Evolutionary conservation across 2,113 vertebrate genomes (phyloP).

Genomic region (Uropsilus gracilis): DNA sequence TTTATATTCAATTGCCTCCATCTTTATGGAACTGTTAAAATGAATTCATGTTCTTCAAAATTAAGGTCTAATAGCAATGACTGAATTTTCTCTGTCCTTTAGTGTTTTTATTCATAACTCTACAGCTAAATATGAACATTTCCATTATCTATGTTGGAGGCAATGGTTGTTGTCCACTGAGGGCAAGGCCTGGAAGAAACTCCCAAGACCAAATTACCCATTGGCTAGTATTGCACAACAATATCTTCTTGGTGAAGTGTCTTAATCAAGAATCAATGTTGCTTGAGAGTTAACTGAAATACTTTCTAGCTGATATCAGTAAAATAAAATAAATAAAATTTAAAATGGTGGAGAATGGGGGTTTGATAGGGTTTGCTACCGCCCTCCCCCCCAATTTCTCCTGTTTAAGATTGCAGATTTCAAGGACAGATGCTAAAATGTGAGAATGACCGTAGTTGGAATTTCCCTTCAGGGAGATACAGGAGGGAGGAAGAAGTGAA

Average conservation of each 20-base stretch:
- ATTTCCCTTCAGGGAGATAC: too few species aligned
- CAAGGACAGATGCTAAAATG: too few species aligned
- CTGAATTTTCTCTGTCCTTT: neutral
- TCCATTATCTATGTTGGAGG: neutral
- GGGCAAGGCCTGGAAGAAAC: neutral
- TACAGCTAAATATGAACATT: neutral
- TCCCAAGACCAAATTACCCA: neutral
- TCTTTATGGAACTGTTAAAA: neutral
- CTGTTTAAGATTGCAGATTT: too few species aligned
- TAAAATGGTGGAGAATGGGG: neutral
- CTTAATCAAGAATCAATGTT: constrained; percentile 28
- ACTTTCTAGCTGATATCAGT: neutral
- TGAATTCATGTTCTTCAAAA: neutral
- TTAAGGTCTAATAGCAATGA: neutral
- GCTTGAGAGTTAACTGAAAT: neutral
- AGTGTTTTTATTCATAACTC: neutral
- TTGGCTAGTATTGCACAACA: neutral
- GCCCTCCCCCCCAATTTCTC: too few species aligned
- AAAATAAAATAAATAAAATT: neutral
- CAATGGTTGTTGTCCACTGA: neutral
- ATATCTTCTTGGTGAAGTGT: neutral
- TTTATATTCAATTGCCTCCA: neutral
- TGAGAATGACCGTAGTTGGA: too few species aligned
- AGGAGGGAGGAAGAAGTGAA: too few species aligned
- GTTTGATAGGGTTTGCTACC: too few species aligned